Base-by-base conservation (phyloP, 2,113 vertebrate genomes). In the Microcebus griseorufus region DNA sequence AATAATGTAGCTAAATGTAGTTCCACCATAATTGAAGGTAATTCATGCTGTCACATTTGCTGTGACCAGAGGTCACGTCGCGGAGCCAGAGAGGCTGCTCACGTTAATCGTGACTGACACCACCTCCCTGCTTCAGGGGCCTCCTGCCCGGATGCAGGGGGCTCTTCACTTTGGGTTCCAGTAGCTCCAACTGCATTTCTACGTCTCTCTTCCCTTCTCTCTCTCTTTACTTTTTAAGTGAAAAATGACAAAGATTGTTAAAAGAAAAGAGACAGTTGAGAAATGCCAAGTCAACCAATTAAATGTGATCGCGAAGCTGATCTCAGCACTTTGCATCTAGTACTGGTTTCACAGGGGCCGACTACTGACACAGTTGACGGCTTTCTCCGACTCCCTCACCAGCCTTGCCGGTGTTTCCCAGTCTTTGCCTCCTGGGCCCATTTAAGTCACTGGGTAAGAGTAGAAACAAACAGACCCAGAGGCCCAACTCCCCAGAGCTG, bases 41-140 rank as follows among this genome's bases (percentile, higher is more conserved):
- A 99, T 98, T 98, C 97, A 90, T 97, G 94, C 96, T 99, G 99
- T 98, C 98, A 99, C 97, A 98, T 98, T 97, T 97, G 97, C 98
- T 98, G 97, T 98, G 97, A 98, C 62, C 90, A 97, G 98, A 98
- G 98, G 98, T 98, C 98, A 97, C 91, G 92, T 98, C 98, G 84
- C 1, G 34, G 95, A 98, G 98, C 96, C 95, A 94, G 88, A 98
- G 93, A 98, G 32, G 93, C 96, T 95, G 88, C 93, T 99, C 98
- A 98, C 70, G 64, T 97, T 99, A 98, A 99, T 98, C 94, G 64
- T 97, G 97, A 98, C 98, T 97, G 99, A 98, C 98, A 98, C 94
- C 82, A 90, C 90, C 90, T 98, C 97, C 96, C 96, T 98, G 97
- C 98, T 98, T 91, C 96, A 96, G 98, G 98, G 98, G 75, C 96